Evolutionary conservation across 2,797 vertebrate species (phyloP).

Genomic region (Rallus crepitans): DNA sequence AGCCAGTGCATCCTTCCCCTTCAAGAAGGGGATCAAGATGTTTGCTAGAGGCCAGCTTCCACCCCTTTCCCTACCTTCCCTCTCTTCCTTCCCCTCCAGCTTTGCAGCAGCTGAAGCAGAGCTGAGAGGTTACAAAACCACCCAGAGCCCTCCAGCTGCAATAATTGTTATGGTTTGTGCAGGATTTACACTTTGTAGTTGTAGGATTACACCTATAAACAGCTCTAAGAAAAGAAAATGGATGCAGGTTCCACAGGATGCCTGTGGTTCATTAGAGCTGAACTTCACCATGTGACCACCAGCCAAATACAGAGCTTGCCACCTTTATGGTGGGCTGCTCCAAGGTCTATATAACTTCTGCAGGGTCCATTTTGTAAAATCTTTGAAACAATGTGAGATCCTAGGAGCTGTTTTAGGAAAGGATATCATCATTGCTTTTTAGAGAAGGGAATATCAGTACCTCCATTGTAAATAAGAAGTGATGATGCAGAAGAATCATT

Average conservation of each 20-base stretch:
- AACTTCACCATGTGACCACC: background rate
- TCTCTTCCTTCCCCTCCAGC: rapidly evolving
- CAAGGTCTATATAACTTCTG: background rate
- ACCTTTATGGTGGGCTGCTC: background rate
- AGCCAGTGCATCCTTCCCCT: background rate
- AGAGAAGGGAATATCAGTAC: background rate
- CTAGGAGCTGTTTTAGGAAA: background rate
- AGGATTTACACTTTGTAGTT: conserved; percentile 18
- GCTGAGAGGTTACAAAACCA: background rate
- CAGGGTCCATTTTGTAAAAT: background rate
- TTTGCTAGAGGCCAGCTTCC: background rate
- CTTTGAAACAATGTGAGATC: background rate
- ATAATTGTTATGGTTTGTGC: background rate
- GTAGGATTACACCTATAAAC: conserved; percentile 34
- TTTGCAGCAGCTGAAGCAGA: background rate
- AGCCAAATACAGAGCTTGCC: background rate
- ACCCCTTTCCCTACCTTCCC: background rate
- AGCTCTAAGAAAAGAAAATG: conserved; percentile 18
- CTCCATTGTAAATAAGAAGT: background rate
- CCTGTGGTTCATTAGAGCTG: background rate
- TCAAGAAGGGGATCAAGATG: background rate
- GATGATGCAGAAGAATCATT: background rate
- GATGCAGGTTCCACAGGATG: background rate
- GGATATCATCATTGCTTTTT: background rate
- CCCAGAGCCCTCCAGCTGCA: background rate